phyloP scores from a whole-genome alignment of 2,888 invertebrate genomes.

The Mythimna ferrago region DNA sequence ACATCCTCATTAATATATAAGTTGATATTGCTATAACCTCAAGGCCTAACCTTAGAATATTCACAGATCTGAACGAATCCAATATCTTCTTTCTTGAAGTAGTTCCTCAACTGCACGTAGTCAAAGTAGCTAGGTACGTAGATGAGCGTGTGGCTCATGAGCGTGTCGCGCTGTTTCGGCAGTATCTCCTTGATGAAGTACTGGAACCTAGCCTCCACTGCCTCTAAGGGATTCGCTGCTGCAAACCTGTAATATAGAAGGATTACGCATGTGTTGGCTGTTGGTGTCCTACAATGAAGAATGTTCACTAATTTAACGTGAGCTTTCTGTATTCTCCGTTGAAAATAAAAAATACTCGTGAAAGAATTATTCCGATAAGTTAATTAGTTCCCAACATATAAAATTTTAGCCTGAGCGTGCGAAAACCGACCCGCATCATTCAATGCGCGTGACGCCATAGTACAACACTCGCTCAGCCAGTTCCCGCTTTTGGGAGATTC shows the following conservation, averaged over 20 bases:
- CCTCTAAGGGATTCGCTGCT: slow-evolving; percentile 90
- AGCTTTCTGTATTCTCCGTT: too few species aligned
- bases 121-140: slow-evolving; percentile 99
- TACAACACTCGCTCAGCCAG: too few species aligned
- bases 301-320: too few species aligned
- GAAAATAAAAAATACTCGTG: too few species aligned
- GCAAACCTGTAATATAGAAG: slow-evolving; percentile 90
- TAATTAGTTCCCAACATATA: too few species aligned
- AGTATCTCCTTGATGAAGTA: slow-evolving; percentile 95
- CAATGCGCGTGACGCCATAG: too few species aligned
- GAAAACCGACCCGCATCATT: too few species aligned
- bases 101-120: slow-evolving; percentile 97
- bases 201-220: slow-evolving; percentile 95
- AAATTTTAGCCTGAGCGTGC: too few species aligned
- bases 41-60: slow-evolving; percentile 93
- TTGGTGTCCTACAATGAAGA: background rate
- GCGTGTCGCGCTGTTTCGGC: slow-evolving; percentile 94
- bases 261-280: background rate
- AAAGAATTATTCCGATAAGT: too few species aligned
- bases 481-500: too few species aligned
- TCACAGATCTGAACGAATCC: slow-evolving; percentile 98
- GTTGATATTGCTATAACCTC: background rate
- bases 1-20: background rate
- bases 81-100: slow-evolving; percentile 96
- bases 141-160: slow-evolving; percentile 96